Conservation (phyloP, 2,113 vertebrate genomes). For the Clarias batrachus region DNA sequence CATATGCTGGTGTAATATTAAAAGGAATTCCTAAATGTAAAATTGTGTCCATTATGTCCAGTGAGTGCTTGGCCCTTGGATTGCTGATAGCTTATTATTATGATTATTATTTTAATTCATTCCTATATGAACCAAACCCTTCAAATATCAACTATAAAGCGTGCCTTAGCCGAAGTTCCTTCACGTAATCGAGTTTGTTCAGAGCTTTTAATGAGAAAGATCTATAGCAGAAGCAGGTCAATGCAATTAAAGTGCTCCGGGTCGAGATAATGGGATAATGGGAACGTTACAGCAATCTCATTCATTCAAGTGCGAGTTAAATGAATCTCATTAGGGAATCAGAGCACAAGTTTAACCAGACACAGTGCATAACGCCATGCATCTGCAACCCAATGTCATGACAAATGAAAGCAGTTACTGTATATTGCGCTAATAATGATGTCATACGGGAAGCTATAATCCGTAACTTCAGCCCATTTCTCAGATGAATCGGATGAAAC, state of each 20-base stretch:
- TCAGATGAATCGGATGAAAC: not conserved
- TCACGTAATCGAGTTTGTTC: constrained; percentile 19
- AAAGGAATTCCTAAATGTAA: not conserved
- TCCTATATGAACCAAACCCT: not conserved
- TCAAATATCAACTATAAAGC: constrained; percentile 6
- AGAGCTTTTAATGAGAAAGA: constrained; percentile 23
- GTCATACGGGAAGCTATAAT: not conserved
- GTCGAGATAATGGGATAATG: constrained; percentile 29
- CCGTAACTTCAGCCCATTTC: not conserved
- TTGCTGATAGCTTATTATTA: not conserved
- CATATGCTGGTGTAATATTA: not conserved
- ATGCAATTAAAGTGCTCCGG: constrained; percentile 40
- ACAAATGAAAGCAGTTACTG: not conserved
- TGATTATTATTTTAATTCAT: not conserved
- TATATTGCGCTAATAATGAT: not conserved
- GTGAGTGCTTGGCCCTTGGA: not conserved
- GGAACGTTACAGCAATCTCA: constrained; percentile 15
- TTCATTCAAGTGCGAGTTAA: constrained; percentile 3
- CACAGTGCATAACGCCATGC: not conserved
- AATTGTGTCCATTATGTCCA: not conserved
- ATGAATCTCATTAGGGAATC: constrained; percentile 18
- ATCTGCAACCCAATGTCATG: not conserved
- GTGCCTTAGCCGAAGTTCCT: not conserved
- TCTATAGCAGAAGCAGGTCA: constrained; percentile 44
- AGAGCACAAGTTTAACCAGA: not conserved